A percentile compares a stretch with the other conserved stretches of the same genome.
Evolutionary conservation across 2,797 vertebrate species (phyloP).

Genomic region (Darevskia nairensis): DNA sequence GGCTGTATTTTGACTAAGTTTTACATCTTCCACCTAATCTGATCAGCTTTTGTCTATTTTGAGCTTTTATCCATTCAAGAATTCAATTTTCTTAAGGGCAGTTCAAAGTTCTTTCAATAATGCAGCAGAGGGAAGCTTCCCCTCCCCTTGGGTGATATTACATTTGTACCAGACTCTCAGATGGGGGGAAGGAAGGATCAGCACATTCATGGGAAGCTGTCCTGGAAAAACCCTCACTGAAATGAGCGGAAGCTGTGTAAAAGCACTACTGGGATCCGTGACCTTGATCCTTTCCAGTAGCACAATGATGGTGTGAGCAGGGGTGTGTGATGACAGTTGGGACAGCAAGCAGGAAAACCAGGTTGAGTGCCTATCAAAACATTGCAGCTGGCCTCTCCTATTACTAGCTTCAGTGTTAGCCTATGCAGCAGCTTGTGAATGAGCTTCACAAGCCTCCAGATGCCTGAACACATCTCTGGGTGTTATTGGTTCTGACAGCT

Average conservation of each 20-base stretch:
- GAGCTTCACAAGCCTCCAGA: background rate
- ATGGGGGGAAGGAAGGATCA: background rate
- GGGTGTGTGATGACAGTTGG: background rate
- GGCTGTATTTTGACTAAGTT: background rate
- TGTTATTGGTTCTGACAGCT: too few relatives aligned
- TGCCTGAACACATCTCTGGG: background rate
- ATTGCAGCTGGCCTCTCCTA: background rate
- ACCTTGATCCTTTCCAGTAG: background rate
- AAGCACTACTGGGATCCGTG: background rate
- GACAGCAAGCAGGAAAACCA: background rate
- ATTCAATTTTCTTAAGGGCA: background rate
- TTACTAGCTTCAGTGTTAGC: too few relatives aligned
- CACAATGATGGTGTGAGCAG: background rate
- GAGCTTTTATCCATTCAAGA: slow-evolving; percentile 17
- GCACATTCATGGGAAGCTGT: background rate
- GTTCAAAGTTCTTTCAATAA: slow-evolving; percentile 4
- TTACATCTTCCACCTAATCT: background rate
- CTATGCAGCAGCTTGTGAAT: background rate
- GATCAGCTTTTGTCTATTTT: background rate
- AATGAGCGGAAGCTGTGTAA: background rate
- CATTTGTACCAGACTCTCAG: background rate
- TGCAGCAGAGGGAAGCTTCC: background rate
- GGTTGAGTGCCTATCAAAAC: background rate
- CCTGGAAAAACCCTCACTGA: background rate
- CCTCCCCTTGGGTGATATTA: background rate